Evolutionary conservation across 2,888 invertebrate species (phyloP), one percentile per base, ranked within the genome.

Genomic region (Hymenopus coronatus): DNA sequence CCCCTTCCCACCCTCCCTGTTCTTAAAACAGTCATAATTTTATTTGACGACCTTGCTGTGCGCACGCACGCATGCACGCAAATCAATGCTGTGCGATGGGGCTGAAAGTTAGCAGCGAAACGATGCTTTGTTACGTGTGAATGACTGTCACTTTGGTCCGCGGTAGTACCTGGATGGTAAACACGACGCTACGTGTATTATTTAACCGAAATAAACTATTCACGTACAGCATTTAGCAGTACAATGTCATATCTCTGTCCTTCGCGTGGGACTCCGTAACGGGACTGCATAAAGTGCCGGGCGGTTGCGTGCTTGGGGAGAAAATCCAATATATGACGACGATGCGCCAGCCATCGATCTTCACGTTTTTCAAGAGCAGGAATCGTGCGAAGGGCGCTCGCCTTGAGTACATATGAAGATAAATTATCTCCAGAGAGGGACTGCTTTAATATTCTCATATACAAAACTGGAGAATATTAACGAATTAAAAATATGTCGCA

Each of bases 291-390:
- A 88, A 40, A 83, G 83, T 46, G 54, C 30, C 88, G 83, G 88
- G 88, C 40, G 88, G 33, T 88, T 88, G 88, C 88, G 88, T 88
- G 88, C 83, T 84, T 82, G 54, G 27, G 27, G 82, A 33, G 87
- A 82, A 87, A 87, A 87, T 82, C 82, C 87, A 87, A 87, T 87
- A 87, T 82, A 25, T 87, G 82, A 82, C 54, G 20, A 70, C 54
- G 54, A 70, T 70, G 54, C 54, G 15, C 54, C 54, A 15, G 54
- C 54, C 54, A 70, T 70, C 54, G 54, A 70, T 70, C 54, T 70
- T 70, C 25, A 25, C 25, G 20, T 25, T 70, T 20, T 70, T 70
- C 54, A 70, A 70, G 54, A 70, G 54, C 54, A 70, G 54, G 54
- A 70, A 70, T 70, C 25, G 54, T 70, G 54, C 25, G 54, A 70